Evolutionary conservation across 1,140 invertebrate species (phyloP).

Genomic region (Paraescarpia echinospica): DNA sequence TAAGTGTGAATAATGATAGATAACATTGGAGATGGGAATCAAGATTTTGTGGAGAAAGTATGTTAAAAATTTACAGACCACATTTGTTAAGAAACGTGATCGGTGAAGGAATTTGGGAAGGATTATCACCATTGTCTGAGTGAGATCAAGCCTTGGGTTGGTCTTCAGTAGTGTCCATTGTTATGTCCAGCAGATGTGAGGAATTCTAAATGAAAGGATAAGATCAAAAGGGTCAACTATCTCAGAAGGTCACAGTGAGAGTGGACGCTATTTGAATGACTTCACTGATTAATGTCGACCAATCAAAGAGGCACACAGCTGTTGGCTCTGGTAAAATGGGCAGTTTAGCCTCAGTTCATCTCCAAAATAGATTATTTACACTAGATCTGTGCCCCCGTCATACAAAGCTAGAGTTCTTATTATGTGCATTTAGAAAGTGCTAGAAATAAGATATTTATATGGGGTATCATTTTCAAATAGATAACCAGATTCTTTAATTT

Average conservation of each 20-base stretch:
- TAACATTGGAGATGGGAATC: too few relatives aligned
- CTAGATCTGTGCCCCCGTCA: not conserved
- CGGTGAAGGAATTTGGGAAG: too few relatives aligned
- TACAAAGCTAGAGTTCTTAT: not conserved
- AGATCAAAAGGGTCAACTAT: not conserved
- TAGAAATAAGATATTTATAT: not conserved
- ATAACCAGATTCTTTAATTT: not conserved
- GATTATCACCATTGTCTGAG: too few relatives aligned
- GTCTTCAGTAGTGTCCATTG: not conserved
- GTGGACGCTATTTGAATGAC: not conserved
- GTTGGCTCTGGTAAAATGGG: not conserved
- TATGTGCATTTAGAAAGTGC: not conserved
- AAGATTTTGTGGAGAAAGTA: too few relatives aligned
- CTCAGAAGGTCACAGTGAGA: not conserved
- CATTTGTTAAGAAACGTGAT: too few relatives aligned
- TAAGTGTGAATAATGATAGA: not conserved
- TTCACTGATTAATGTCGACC: constrained; percentile 7
- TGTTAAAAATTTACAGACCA: too few relatives aligned
- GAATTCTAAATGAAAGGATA: not conserved
- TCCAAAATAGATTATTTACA: not conserved
- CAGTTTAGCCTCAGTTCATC: not conserved
- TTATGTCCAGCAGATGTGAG: not conserved
- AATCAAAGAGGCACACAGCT: not conserved
- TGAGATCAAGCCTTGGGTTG: too few relatives aligned
- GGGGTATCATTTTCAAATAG: not conserved